Base-by-base conservation (phyloP, 2,113 vertebrate genomes). In the Lasiurus borealis region DNA sequence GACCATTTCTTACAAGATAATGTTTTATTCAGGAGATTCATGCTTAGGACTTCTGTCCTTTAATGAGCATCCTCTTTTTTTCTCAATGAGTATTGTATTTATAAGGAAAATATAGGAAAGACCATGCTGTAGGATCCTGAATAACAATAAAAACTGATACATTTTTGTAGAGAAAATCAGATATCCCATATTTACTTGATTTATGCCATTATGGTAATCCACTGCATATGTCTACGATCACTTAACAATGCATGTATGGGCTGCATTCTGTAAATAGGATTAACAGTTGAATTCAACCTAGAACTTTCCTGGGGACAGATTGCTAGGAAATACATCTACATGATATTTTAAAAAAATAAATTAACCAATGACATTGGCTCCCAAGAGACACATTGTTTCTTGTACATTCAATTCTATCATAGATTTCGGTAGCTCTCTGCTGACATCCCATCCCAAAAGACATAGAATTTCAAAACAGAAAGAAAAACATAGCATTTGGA, bases 301-400 rank as follows among this genome's bases (percentile, higher is more conserved):
- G 66, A n/a, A 82, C 90, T 96, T 96, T 87, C 92, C 94, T 85
- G 21, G 95, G 87, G 95, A 96, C 52, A 94, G 59, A 96, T 25
- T 87, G 81, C 93, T 95, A 34, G 86, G 94, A 97, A 95, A 92
- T 95, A 91, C 46, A 97, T 95, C 92, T 95, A 90, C 62, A 73
- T 93, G 81, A 94, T 90, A 97, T 93, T 97, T 90, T 4, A 94
- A 97, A 97, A 97, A 88, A 95, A 95, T 96, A 90, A 96, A 96
- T 96, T 96, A 96, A 93, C 92, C 92, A 95, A 85, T 93, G 88
- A 88, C 96, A 97, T 29, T 46, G 36, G 81, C 34, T 93, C 95
- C 88, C 92, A 83, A 46, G 88, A 96, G 92, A 95, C 78, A 76
- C 62, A 75, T 1, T 95, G 76, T 87, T 95, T 94, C 90, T 94